phyloP scores from a whole-genome alignment of 2,888 invertebrate species.

The Deilephila porcellus region DNA sequence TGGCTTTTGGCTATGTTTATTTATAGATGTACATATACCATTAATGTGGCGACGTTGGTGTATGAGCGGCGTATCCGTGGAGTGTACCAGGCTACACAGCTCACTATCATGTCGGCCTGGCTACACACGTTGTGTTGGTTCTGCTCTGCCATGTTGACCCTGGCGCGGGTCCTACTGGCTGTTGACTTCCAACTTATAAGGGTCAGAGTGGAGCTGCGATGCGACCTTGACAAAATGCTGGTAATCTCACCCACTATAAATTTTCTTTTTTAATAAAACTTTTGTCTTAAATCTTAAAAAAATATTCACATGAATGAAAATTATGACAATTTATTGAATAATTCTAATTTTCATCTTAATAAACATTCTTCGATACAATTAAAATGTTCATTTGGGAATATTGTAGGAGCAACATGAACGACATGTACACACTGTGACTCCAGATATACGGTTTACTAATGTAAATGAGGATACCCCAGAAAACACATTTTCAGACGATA shows the following conservation, averaged over 20 bases:
- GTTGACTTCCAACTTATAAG: conserved; percentile 75
- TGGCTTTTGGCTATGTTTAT: neutral
- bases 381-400: neutral
- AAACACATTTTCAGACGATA: conserved; percentile 27
- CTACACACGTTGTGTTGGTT: conserved; percentile 76
- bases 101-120: conserved; percentile 76
- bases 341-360: too few relatives aligned
- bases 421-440: conserved; percentile 65
- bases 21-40: conserved; percentile 68
- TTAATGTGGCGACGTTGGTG: conserved; percentile 73
- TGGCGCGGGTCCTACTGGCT: conserved; percentile 63
- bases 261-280: too few relatives aligned
- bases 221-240: conserved; percentile 70
- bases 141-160: conserved; percentile 61
- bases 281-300: too few relatives aligned
- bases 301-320: too few relatives aligned
- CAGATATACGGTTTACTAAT: conserved; percentile 45
- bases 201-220: conserved; percentile 61
- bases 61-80: conserved; percentile 76
- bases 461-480: conserved; percentile 32
- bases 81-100: conserved; percentile 72
- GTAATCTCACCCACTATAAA: conserved; percentile 45
- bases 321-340: too few relatives aligned
- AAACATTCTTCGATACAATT: too few relatives aligned
- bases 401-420: conserved; percentile 66